Evolutionary conservation across 2,113 vertebrate genomes (phyloP), one percentile per base, ranked within the genome.

Genomic region (Nothobranchius furzeri): DNA sequence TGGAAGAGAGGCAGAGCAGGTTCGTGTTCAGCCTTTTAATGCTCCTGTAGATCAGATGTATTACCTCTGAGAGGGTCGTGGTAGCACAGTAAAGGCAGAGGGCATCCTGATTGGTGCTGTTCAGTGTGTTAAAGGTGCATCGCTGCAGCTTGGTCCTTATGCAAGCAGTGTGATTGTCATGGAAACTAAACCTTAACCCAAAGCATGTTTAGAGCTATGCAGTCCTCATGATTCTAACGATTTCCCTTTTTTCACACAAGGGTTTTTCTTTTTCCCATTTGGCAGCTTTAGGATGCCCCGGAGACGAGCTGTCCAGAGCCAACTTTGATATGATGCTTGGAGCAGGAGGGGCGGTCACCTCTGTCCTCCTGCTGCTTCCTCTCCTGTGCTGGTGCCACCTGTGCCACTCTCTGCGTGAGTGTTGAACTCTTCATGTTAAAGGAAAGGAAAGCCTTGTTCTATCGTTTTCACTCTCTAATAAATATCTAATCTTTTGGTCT

Each of bases 381-480:
- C 3, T 88, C 52, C 45, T 86, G 64, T 84, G 78, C 84, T 89
- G 77, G 60, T 85, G 82, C 77, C 88, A 88, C 83, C 85, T 90
- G 77, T 90, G 91, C 76, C 88, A 86, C 77, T 85, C 87, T 7
- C 70, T 92, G 72, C 79, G 90, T 92, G 83, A 92, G 91, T 89
- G 60, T 52, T 20, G 14, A 4, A 15, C 37, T 40, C 4, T 8
- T 40, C 30, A 30, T 30, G 30, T 30, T 30, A 30, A 30, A 30
- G 30, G 25, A 30, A 30, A 30, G 25, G 30, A 30, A 30, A 30
- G 3, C 4, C 30, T 30, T 30, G 30, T 30, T 4, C 30, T 4
- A 30, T 30, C 2, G 4, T 30, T 30, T 30, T 30, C 30, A 30
- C 30, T 3, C 4, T 30, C 4, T 30, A 4, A 4, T 4, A 30